Evolutionary conservation across 2,888 invertebrate genomes (phyloP), one percentile per base, ranked within the genome.

Genomic region (Caenorhabditis afra): DNA sequence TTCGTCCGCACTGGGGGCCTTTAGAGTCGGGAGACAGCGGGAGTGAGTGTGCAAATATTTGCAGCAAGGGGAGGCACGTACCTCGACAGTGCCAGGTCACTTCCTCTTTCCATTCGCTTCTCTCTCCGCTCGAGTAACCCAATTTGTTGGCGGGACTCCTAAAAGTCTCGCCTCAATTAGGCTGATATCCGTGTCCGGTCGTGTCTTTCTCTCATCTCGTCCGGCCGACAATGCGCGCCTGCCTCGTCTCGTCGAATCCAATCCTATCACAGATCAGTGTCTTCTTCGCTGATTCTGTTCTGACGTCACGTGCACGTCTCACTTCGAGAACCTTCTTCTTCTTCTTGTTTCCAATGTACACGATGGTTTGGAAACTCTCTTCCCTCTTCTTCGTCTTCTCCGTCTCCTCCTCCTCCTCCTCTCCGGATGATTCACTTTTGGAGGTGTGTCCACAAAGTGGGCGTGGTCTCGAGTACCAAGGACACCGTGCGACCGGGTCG

Each of bases 381-480:
- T 29, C 52, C 4, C 29, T 65, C 39, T 66, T 39, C 44, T 58
- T 41, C 29, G 7, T 29, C 29, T 29, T 29, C 7, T 7, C 7
- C 7, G 3, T 29, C 29, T 29, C 7, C 29, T 29, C 7, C 7
- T n/a, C 44, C 23, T 41, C 44, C 23, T 14, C 29, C 29, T 44
- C 59, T 45, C 59, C 29, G 44, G 59, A 59, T 45, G 59, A 59
- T 45, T 59, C 45, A 59, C 22, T 29, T n/a, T n/a, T n/a, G 73
- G 73, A 64, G 73, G 64, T 64, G 49, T 57, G 73, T 73, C 70
- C 49, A 49, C 16, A 45, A 35, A 41, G 14, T 35, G 22, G 73
- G 73, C 73, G 73, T 64, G 73, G 64, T 58, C 73, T 57, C 70
- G 18, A 62, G 73, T 64, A 64, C 73, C 73, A 73, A 73, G 73